A percentile compares a stretch with the other conserved stretches of the same genome.
Conservation (phyloP, 2,888 invertebrate species). For the Chaetoderma sp. region DNA sequence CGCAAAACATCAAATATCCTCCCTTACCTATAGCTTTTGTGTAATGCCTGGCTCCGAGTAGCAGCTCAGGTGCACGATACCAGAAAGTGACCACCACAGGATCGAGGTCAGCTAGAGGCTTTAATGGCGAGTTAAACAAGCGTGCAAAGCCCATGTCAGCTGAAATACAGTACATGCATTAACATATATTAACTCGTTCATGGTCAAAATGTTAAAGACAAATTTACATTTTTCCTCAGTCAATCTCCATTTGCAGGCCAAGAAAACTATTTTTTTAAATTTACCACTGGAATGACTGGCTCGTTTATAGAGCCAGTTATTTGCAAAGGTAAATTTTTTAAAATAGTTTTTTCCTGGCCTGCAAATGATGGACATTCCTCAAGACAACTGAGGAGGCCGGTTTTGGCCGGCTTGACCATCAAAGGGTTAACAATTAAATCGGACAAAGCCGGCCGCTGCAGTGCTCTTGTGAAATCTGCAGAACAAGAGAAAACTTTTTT, state of each 20-base stretch:
- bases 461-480: too few species aligned
- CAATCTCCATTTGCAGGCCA: too few species aligned
- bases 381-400: too few species aligned
- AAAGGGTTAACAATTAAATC: too few species aligned
- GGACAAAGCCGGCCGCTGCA: not conserved
- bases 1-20: too few species aligned
- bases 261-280: too few species aligned
- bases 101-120: slow-evolving; percentile 97
- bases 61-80: slow-evolving; percentile 97
- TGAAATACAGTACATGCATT: slow-evolving; percentile 40
- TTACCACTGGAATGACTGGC: too few species aligned
- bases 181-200: not conserved
- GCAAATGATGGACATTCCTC: too few species aligned
- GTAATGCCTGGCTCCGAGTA: slow-evolving; percentile 93
- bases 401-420: too few species aligned
- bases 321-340: not conserved
- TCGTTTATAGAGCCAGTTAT: too few species aligned
- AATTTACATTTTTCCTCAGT: too few species aligned
- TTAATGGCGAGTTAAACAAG: slow-evolving; percentile 96
- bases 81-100: slow-evolving; percentile 99
- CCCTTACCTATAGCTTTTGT: slow-evolving; percentile 95
- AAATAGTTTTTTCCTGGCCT: not conserved
- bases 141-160: slow-evolving; percentile 99
- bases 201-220: not conserved
- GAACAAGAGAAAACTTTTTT: too few species aligned